These are phyloP conservation scores for Phataginus tricuspis DNA, from an alignment of 2,797 vertebrate genomes.

Conservation along the genomic window DNA sequence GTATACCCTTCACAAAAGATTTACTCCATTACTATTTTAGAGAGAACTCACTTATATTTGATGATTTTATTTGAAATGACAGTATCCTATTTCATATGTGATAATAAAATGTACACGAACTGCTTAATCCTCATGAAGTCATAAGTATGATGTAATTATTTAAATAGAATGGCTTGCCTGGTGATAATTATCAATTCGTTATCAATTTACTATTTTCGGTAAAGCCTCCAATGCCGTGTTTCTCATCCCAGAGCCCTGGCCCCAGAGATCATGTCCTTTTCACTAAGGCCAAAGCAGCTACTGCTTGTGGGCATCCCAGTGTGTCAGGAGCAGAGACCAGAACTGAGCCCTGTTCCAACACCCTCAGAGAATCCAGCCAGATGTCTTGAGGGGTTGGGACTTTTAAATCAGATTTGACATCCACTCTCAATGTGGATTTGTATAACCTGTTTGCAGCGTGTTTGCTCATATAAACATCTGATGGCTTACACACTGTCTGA, in stretches of 20 bases:
- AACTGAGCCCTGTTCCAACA: neutral
- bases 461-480: neutral
- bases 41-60: neutral
- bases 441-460: neutral
- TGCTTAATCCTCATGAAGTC: neutral
- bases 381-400: neutral
- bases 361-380: neutral
- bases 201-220: neutral
- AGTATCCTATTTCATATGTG: neutral
- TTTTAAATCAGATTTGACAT: neutral
- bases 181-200: neutral
- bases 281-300: neutral
- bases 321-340: neutral
- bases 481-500: neutral
- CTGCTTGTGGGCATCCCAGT: neutral
- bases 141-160: neutral
- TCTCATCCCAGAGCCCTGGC: neutral
- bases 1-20: neutral
- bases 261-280: neutral
- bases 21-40: neutral
- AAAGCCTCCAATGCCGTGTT: neutral
- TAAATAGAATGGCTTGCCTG: neutral
- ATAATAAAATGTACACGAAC: neutral
- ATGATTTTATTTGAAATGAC: neutral
- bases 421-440: neutral